Conservation (phyloP, 1,140 invertebrate species). For the Watersipora subatra region DNA sequence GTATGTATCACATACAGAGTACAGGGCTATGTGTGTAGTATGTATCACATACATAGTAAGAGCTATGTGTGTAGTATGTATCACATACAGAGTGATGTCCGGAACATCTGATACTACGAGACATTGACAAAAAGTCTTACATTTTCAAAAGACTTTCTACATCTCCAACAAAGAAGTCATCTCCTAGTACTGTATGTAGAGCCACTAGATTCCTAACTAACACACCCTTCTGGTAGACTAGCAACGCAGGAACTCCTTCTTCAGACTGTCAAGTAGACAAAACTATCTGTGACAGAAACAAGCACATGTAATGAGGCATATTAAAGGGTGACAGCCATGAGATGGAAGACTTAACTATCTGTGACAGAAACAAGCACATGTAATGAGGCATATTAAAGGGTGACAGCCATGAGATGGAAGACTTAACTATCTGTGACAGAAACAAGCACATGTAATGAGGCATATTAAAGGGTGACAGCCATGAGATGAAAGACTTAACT, state of each 20-base stretch:
- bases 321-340: neutral
- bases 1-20: too few species aligned
- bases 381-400: too few species aligned
- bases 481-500: too few species aligned
- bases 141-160: slow-evolving; percentile 79
- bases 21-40: too few species aligned
- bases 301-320: neutral
- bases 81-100: too few species aligned
- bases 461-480: too few species aligned
- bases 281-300: neutral
- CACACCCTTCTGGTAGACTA: slow-evolving; percentile 78
- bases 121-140: too few species aligned
- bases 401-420: neutral
- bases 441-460: too few species aligned
- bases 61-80: too few species aligned
- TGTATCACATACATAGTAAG: too few species aligned
- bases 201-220: slow-evolving; percentile 85
- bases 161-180: slow-evolving; percentile 79
- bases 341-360: neutral
- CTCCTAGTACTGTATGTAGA: slow-evolving; percentile 62
- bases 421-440: neutral
- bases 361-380: neutral
- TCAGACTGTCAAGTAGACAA: slow-evolving; percentile 43
- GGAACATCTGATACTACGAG: too few species aligned
- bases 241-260: slow-evolving; percentile 74